Evolutionary conservation across 2,888 invertebrate species (phyloP), one percentile per base, ranked within the genome.

Genomic region (Falcaria lacertinaria): DNA sequence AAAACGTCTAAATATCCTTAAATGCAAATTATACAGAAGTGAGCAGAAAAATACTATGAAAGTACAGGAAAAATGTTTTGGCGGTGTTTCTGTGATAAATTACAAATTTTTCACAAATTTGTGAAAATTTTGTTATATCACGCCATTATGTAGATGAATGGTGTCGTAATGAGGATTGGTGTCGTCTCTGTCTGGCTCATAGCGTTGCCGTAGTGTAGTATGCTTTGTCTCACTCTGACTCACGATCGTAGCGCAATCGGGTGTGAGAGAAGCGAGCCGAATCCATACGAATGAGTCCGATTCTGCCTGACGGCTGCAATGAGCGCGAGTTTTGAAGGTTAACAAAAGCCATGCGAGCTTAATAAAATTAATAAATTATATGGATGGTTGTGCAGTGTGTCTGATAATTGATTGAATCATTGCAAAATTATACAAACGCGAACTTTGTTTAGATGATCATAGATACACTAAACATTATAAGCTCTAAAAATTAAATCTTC

Each of bases 91-190:
- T 60, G 75, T 86, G 54, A 87, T 50, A 71, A 79, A 64, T 69
- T 65, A 43, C 17, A 47, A 62, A 54, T 64, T 74, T 80, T 82
- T 77, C 41, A 42, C 47, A 45, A 66, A 74, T 73, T 80, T 74
- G 64, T 52, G 48, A 70, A 80, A 79, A 78, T 63, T 61, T 45
- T 69, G 69, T 68, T 76, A 76, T 73, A 80, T 78, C 80, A 79
- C 79, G 63, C 76, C 75, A 66, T 69, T 66, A 57, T 51, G 58
- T 51, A 69, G 70, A 68, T 57, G 66, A 61, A 57, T 61, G 58
- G 57, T 73, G 72, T 76, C 75, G 72, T 81, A 81, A 80, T 76
- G 72, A 68, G 50, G 55, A 54, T 35, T 71, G 52, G 61, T 49
- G 57, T 53, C 53, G 44, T 86, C 83, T 62, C 69, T 54, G 39